Evolutionary conservation across 2,888 invertebrate genomes (phyloP).

Genomic region (Oeneis ivallda): DNA sequence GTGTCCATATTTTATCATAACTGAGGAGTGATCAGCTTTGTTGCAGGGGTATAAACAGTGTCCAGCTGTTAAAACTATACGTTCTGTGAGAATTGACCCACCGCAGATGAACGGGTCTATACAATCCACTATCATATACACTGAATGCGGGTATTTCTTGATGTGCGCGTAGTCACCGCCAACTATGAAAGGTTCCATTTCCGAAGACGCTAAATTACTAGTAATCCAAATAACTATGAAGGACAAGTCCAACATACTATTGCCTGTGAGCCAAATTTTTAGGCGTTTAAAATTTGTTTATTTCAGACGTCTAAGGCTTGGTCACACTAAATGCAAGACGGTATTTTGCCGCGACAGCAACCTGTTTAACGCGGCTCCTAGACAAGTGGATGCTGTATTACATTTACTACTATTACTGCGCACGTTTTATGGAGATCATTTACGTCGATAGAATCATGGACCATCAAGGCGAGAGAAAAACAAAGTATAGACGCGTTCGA

Average conservation of each 20-base stretch:
- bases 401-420: no score
- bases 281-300: not conserved
- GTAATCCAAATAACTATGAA: slow-evolving; percentile 28
- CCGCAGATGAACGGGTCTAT: slow-evolving; percentile 39
- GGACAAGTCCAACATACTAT: not conserved
- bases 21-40: not conserved
- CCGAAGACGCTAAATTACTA: slow-evolving; percentile 6
- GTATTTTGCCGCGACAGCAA: no score
- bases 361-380: no score
- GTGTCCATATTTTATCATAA: slow-evolving; percentile 26
- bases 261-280: not conserved
- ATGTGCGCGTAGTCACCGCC: slow-evolving; percentile 38
- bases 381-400: no score
- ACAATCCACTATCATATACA: slow-evolving; percentile 41
- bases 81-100: slow-evolving; percentile 43
- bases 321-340: no score
- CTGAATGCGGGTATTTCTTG: slow-evolving; percentile 39
- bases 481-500: no score
- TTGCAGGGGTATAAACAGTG: slow-evolving; percentile 39
- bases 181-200: slow-evolving; percentile 38
- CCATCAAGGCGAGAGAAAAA: no score
- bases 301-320: no score
- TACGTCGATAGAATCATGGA: no score
- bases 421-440: no score
- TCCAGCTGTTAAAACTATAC: slow-evolving; percentile 42